Conservation (phyloP, 2,888 invertebrate species). For the Troides oblongomaculatus region DNA sequence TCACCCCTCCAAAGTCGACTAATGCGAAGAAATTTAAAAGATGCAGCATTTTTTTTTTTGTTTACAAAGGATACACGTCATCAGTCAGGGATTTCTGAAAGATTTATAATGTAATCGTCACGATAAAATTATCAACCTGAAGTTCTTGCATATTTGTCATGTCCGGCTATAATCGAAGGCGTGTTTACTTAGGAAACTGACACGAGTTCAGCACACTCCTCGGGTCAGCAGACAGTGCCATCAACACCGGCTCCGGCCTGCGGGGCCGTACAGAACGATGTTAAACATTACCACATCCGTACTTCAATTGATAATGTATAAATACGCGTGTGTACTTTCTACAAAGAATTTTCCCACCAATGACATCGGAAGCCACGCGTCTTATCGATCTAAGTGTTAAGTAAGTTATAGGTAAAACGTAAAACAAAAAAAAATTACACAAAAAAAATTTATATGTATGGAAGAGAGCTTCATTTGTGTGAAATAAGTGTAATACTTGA, state of each 20-base stretch:
- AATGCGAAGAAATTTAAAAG: constrained; percentile 15
- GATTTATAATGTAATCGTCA: neutral
- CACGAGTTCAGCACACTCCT: constrained; percentile 7
- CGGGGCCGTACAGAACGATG: constrained; percentile 37
- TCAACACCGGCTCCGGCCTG: constrained; percentile 35
- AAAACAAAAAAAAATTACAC: constrained; percentile 61
- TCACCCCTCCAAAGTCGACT: constrained; percentile 35
- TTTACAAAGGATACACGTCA: constrained; percentile 3
- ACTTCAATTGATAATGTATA: constrained; percentile 39
- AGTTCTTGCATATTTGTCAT: constrained; percentile 2
- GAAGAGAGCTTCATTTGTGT: constrained; percentile 64
- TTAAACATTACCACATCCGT: constrained; percentile 47
- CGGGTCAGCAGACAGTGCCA: constrained; percentile 19
- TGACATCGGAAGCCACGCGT: constrained; percentile 76
- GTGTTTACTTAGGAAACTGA: constrained; percentile 18
- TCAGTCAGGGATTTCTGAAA: neutral
- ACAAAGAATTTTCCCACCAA: constrained; percentile 76
- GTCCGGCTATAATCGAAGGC: constrained; percentile 7
- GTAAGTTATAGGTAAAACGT: constrained; percentile 74
- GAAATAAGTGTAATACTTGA: constrained; percentile 45
- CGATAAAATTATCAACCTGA: neutral
- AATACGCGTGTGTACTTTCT: constrained; percentile 62
- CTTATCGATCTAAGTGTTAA: constrained; percentile 76
- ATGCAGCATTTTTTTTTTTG: constrained; percentile 2
- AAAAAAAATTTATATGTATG: constrained; percentile 50